Percentiles rank a stretch among this genome's conserved stretches.
These are phyloP conservation scores for Eupithecia exiguata DNA, from an alignment of 2,888 invertebrate species.

Conservation along the genomic window DNA sequence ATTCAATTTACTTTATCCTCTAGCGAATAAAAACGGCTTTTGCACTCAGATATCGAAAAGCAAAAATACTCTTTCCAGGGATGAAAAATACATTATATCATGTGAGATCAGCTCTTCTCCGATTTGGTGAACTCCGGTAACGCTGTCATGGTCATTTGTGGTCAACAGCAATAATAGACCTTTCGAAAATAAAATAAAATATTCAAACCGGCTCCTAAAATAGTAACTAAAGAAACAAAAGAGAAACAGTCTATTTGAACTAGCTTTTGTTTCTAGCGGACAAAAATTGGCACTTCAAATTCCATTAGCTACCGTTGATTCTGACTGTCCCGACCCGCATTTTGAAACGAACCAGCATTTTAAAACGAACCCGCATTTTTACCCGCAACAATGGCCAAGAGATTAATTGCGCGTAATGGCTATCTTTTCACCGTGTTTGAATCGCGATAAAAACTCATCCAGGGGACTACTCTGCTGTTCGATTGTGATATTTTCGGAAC, in stretches of 20 bases:
- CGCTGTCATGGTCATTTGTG: too few species aligned
- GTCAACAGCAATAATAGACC: too few species aligned
- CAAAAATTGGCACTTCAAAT: not conserved
- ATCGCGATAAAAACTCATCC: conserved; percentile 27
- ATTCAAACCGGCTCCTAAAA: not conserved
- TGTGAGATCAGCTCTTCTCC: too few species aligned
- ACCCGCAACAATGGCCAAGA: conserved; percentile 11
- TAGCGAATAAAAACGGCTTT: too few species aligned
- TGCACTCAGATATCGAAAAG: too few species aligned
- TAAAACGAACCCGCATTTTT: not conserved
- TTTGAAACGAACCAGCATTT: not conserved
- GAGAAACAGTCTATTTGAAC: not conserved
- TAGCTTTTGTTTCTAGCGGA: not conserved
- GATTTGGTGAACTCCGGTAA: too few species aligned
- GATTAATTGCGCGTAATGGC: conserved; percentile 25
- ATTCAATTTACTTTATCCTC: too few species aligned
- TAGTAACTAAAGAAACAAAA: not conserved
- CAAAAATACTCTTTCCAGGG: too few species aligned
- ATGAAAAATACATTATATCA: too few species aligned
- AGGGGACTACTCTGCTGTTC: not conserved
- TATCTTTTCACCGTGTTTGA: conserved; percentile 31
- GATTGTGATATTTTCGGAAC: not conserved
- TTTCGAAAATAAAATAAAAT: too few species aligned
- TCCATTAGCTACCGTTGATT: conserved; percentile 6
- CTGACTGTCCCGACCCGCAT: conserved; percentile 6